phyloP scores from a whole-genome alignment of 2,113 vertebrate genomes.

The Ceuthmochares aereus region DNA sequence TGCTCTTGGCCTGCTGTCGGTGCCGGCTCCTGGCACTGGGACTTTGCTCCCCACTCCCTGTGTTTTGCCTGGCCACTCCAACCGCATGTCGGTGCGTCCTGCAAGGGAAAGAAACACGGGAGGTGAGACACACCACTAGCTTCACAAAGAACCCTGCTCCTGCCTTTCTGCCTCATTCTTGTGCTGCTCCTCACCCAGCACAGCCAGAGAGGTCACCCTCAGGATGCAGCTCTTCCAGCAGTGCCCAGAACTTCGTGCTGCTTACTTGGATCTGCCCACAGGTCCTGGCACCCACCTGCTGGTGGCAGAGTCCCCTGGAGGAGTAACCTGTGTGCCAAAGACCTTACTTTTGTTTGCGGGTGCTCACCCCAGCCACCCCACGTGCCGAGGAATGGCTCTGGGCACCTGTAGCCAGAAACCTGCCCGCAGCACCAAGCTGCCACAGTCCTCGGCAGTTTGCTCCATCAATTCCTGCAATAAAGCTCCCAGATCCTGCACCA shows the following conservation, averaged over 20 bases:
- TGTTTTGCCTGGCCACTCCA: conserved; percentile 53
- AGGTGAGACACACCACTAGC: neutral
- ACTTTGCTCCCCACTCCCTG: conserved; percentile 73
- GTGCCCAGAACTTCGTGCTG: neutral
- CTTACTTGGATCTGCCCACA: neutral
- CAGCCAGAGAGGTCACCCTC: rapidly evolving
- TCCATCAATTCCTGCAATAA: neutral
- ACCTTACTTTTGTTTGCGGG: neutral
- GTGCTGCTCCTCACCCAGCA: neutral
- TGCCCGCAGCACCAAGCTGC: neutral
- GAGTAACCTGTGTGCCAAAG: neutral
- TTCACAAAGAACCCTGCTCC: neutral
- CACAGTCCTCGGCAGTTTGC: rapidly evolving
- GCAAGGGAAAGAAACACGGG: neutral
- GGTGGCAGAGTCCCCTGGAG: neutral
- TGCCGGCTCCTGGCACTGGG: conserved; percentile 63
- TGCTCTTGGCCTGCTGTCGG: conserved; percentile 73
- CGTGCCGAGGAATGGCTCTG: rapidly evolving
- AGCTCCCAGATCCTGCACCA: neutral
- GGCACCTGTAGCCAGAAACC: rapidly evolving
- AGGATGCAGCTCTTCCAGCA: neutral
- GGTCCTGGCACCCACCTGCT: neutral
- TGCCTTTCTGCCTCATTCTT: rapidly evolving
- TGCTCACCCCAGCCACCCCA: neutral
- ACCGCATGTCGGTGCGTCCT: conserved; percentile 79